Conservation (phyloP, 2,113 vertebrate species). For the Blennius ocellaris region DNA sequence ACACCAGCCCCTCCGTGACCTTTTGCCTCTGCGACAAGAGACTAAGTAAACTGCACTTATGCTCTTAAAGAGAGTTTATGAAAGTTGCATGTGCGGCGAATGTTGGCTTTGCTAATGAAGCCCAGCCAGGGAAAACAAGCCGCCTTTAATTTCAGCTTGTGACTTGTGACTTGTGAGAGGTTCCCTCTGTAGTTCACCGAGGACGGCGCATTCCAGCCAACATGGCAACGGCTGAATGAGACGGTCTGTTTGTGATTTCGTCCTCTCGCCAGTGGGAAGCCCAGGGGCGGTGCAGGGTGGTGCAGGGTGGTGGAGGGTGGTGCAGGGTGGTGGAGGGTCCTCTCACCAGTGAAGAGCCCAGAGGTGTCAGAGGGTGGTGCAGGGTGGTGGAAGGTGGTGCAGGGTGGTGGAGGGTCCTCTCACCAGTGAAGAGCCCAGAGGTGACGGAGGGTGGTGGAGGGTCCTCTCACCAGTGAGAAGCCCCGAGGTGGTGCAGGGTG, state of each 20-base stretch:
- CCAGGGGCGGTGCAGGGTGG: no score
- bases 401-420: no score
- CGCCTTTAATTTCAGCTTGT: constrained; percentile 76
- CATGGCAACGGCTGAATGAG: constrained; percentile 48
- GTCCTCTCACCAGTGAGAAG: constrained; percentile 12
- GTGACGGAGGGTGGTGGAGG: no score
- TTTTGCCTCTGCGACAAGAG: constrained; percentile 78
- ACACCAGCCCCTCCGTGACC: constrained; percentile 81
- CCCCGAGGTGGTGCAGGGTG: no score
- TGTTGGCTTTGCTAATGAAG: constrained; percentile 84
- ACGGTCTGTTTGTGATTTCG: constrained; percentile 63
- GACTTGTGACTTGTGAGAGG: constrained; percentile 73
- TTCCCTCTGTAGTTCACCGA: constrained; percentile 69
- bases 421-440: constrained; percentile 3
- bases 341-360: constrained; percentile 7
- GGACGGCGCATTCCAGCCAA: constrained; percentile 68
- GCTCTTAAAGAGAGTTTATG: constrained; percentile 78
- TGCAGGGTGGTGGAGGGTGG: no score
- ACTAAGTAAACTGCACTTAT: constrained; percentile 80
- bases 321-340: no score
- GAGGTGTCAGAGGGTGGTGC: no score
- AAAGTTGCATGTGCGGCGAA: constrained; percentile 78
- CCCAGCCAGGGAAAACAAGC: constrained; percentile 85
- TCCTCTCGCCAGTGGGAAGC: constrained; percentile 18
- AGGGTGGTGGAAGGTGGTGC: no score